Conservation (phyloP, 2,797 vertebrate genomes). For the Mormyrops attenuatus region DNA sequence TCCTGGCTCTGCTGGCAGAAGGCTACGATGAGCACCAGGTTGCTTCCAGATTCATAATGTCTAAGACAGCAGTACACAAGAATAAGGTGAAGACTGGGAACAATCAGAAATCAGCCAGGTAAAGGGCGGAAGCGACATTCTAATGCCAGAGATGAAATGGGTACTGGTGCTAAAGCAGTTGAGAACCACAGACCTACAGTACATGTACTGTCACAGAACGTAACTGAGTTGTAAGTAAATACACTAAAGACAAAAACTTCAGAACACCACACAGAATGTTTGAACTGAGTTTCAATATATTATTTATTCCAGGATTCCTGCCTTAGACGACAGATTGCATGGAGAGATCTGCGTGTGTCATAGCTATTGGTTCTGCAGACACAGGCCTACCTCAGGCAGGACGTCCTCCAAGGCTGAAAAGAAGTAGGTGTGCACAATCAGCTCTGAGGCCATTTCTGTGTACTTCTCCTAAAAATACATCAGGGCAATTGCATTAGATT, state of each 20-base stretch:
- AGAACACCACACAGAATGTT: not conserved
- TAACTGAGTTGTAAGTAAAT: not conserved
- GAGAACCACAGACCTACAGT: not conserved
- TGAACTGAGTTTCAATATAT: not conserved
- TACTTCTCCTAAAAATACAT: constrained; percentile 81
- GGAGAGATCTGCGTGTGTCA: not conserved
- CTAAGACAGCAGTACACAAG: not conserved
- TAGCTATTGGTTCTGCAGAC: not conserved
- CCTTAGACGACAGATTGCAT: not conserved
- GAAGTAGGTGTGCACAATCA: constrained; percentile 95
- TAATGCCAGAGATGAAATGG: not conserved
- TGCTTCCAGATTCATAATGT: too few species aligned
- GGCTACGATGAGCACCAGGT: too few species aligned
- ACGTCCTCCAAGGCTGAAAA: constrained; percentile 89
- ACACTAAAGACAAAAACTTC: not conserved
- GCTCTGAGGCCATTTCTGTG: constrained; percentile 86
- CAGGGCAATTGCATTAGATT: not conserved
- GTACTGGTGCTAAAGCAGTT: not conserved
- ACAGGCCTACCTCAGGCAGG: constrained; percentile 78
- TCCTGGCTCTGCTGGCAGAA: too few species aligned
- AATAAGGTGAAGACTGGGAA: not conserved
- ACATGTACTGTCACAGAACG: not conserved
- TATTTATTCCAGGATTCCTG: not conserved
- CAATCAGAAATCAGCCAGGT: not conserved
- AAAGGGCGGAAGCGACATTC: not conserved